Conservation (phyloP, 1,140 invertebrate species). For the Dufourea novaeangliae region DNA sequence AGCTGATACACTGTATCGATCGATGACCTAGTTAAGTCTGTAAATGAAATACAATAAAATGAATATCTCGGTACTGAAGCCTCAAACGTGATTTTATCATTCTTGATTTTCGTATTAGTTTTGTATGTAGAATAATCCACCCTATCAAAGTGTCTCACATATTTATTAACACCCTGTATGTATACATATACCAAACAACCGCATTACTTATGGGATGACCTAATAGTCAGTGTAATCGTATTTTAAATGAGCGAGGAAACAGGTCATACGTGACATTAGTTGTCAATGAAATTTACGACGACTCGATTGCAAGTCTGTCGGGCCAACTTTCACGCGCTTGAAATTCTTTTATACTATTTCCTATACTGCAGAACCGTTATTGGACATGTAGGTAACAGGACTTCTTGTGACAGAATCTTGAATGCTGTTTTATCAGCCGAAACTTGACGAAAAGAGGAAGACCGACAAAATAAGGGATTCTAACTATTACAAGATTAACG, state of each 20-base stretch:
- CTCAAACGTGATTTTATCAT: no score
- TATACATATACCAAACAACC: no score
- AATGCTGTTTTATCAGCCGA: neutral
- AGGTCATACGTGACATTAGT: conserved; percentile 14
- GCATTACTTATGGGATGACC: neutral
- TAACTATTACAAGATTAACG: neutral
- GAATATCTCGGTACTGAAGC: no score
- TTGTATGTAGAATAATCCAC: no score
- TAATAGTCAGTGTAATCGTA: no score
- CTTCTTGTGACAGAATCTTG: neutral
- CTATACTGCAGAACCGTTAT: conserved; percentile 36
- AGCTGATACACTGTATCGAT: no score
- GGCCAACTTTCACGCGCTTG: conserved; percentile 24
- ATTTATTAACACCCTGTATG: no score
- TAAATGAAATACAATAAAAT: no score
- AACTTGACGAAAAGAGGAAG: neutral
- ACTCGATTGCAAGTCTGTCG: conserved; percentile 16
- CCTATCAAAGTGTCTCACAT: no score
- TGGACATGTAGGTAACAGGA: neutral
- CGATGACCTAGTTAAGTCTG: no score
- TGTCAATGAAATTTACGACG: conserved; percentile 49
- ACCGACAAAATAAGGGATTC: neutral
- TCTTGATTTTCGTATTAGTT: no score
- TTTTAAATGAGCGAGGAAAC: conserved; percentile 12
- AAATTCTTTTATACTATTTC: conserved; percentile 28